Conservation (phyloP, 2,113 vertebrate species). For the Oreotrochilus melanogaster region DNA sequence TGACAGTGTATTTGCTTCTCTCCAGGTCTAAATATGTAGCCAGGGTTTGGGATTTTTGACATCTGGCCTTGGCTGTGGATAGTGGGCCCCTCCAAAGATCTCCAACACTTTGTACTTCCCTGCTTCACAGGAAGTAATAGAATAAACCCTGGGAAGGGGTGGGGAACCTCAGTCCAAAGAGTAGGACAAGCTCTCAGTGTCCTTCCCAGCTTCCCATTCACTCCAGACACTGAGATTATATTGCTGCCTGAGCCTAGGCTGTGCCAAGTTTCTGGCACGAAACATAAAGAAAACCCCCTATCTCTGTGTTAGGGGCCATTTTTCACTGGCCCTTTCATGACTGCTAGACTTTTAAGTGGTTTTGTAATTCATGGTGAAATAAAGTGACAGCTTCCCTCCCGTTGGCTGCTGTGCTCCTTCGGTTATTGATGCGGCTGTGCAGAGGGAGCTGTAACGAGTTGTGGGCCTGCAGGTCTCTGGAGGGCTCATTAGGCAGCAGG, state of each 20-base stretch:
- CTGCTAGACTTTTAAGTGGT: constrained; percentile 69
- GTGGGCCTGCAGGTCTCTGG: constrained; percentile 80
- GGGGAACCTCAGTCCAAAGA: not conserved
- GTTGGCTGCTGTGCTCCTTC: constrained; percentile 42
- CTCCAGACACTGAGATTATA: not conserved
- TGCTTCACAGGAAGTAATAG: not conserved
- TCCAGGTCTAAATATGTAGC: not conserved
- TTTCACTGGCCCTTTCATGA: constrained; percentile 50
- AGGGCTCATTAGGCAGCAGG: constrained; percentile 83
- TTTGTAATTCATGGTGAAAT: constrained; percentile 78
- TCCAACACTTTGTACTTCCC: not conserved
- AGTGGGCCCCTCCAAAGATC: not conserved
- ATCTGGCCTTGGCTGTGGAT: not conserved
- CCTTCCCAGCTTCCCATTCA: constrained; percentile 2
- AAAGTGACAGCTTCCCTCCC: constrained; percentile 71
- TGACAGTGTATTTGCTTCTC: constrained; percentile 25
- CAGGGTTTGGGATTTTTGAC: not conserved
- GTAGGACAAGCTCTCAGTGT: not conserved
- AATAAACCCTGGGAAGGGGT: not conserved
- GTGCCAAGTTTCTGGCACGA: constrained; percentile 44
- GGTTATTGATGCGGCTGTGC: constrained; percentile 75
- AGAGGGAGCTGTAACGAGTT: constrained; percentile 76
- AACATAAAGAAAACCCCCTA: constrained; percentile 48
- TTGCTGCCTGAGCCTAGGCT: not conserved
- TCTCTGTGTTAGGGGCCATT: constrained; percentile 49